Evolutionary conservation across 2,888 invertebrate species (phyloP).

Genomic region (Cotesia congregata): DNA sequence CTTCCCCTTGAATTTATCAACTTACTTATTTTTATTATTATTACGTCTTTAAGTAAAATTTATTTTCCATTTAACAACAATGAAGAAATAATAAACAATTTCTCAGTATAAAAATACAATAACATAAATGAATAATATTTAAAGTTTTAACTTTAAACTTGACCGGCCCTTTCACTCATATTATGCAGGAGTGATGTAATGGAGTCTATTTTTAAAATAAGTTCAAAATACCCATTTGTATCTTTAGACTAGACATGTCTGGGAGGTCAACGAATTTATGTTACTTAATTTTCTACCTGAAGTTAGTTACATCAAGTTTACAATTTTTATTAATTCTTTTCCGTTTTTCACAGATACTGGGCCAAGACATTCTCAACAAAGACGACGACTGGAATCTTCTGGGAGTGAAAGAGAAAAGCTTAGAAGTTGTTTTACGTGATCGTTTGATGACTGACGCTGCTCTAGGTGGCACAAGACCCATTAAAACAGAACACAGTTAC

Average conservation of each 20-base stretch:
- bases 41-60: background rate
- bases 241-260: background rate
- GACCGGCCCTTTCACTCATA: slow-evolving; percentile 55
- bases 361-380: slow-evolving; percentile 73
- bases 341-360: slow-evolving; percentile 73
- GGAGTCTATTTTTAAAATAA: background rate
- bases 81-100: background rate
- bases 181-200: background rate
- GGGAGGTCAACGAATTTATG: slow-evolving; percentile 11
- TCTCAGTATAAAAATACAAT: background rate
- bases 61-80: background rate
- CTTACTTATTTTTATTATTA: slow-evolving; percentile 16
- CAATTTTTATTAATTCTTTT: background rate
- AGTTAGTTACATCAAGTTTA: slow-evolving; percentile 6
- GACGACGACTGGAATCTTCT: slow-evolving; percentile 78
- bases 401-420: slow-evolving; percentile 69
- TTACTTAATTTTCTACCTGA: background rate
- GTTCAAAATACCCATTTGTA: slow-evolving; percentile 9
- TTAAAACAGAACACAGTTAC: slow-evolving; percentile 95
- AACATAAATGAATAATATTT: slow-evolving; percentile 17
- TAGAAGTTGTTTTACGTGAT: slow-evolving; percentile 87
- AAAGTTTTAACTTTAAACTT: slow-evolving; percentile 63
- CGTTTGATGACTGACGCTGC: slow-evolving; percentile 91
- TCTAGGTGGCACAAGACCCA: slow-evolving; percentile 81
- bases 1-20: background rate